Conservation (phyloP, 2,797 vertebrate genomes). For the Phrynocephalus forsythii region DNA sequence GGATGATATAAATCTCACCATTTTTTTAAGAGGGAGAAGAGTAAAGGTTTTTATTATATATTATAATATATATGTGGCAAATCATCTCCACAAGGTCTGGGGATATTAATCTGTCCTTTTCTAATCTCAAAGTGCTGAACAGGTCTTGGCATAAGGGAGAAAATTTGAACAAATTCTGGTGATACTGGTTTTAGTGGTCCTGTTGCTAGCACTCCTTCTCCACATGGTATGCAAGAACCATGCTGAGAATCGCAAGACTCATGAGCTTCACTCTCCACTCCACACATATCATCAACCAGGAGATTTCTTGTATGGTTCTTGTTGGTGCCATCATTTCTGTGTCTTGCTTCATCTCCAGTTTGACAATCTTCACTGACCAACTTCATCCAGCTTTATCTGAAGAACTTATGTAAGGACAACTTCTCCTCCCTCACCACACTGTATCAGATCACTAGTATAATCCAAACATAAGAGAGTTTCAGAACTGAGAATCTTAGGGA, state of each 20-base stretch:
- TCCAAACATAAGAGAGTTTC: neutral
- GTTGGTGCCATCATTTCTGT: constrained; percentile 1
- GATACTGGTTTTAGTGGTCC: neutral
- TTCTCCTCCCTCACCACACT: neutral
- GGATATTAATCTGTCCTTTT: neutral
- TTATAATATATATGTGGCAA: neutral
- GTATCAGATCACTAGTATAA: neutral
- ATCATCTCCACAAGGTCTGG: neutral
- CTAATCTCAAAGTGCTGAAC: neutral
- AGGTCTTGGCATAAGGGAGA: neutral
- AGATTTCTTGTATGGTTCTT: neutral
- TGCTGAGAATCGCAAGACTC: neutral
- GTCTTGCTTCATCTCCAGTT: neutral
- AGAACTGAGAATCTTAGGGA: neutral
- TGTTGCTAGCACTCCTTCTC: neutral
- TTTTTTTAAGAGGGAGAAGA: neutral
- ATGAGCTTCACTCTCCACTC: constrained; percentile 3
- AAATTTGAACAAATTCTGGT: neutral
- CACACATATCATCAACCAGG: neutral
- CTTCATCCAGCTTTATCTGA: neutral
- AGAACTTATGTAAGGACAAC: constrained; percentile 6
- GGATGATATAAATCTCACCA: neutral
- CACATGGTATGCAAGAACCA: neutral
- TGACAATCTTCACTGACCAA: neutral
- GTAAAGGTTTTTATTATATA: neutral